Evolutionary conservation across 2,888 invertebrate genomes (phyloP).

Genomic region (Agrochola lota): DNA sequence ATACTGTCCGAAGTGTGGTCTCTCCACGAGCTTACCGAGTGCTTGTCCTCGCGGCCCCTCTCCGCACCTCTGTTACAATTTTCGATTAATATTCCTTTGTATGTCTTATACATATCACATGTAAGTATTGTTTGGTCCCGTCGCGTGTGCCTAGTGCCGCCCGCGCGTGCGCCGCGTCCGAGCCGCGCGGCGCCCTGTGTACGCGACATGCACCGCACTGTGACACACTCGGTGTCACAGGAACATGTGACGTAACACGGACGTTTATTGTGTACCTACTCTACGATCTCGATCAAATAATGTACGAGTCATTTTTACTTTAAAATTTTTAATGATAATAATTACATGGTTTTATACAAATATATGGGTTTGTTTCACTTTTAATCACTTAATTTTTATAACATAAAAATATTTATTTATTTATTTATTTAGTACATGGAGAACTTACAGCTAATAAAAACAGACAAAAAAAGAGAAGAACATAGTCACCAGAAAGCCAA

Average conservation of each 20-base stretch:
- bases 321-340: slow-evolving; percentile 87
- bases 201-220: neutral
- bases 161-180: too few species aligned
- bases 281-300: slow-evolving; percentile 73
- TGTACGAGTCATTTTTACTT: slow-evolving; percentile 86
- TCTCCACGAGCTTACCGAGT: slow-evolving; percentile 75
- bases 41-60: slow-evolving; percentile 49
- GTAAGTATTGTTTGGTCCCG: slow-evolving; percentile 52
- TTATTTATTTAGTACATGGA: too few species aligned
- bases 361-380: slow-evolving; percentile 59
- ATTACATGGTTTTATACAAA: slow-evolving; percentile 88
- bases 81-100: slow-evolving; percentile 60
- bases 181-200: neutral
- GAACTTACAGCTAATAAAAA: too few species aligned
- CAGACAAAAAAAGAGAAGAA: too few species aligned
- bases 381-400: neutral
- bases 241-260: slow-evolving; percentile 53
- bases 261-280: slow-evolving; percentile 65
- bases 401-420: too few species aligned
- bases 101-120: slow-evolving; percentile 70
- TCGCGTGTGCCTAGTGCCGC: neutral
- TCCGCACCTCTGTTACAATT: slow-evolving; percentile 52
- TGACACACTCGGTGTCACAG: slow-evolving; percentile 16
- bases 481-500: too few species aligned
- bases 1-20: slow-evolving; percentile 78